Percentiles rank a stretch among this genome's conserved stretches.
Conservation (phyloP, 2,797 vertebrate species). For the Macropodus opercularis region DNA sequence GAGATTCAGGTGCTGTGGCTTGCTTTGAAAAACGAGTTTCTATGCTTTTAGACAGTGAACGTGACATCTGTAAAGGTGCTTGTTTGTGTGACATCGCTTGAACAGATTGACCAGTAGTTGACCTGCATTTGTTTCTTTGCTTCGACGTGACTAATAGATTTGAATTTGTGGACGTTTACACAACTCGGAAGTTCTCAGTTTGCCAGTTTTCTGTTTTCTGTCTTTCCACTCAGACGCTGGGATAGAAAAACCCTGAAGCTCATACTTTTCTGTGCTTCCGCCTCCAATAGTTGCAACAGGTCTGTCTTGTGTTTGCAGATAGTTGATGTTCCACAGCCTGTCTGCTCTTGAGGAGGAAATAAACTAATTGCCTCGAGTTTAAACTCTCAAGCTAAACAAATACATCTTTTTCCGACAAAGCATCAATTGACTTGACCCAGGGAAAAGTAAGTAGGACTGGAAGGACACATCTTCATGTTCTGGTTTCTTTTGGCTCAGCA, state of each 20-base stretch:
- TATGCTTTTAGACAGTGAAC: not conserved
- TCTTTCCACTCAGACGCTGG: conserved; percentile 2
- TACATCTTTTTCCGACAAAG: conserved; percentile 9
- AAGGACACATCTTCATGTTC: not conserved
- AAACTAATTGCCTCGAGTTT: conserved; percentile 33
- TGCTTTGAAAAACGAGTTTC: not conserved
- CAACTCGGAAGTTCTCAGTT: conserved; percentile 46
- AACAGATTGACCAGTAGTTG: conserved; percentile 4
- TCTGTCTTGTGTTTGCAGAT: conserved; percentile 26
- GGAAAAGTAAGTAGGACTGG: not conserved
- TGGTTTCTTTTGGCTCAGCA: not conserved
- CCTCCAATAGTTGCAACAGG: conserved; percentile 14
- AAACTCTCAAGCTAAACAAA: conserved; percentile 43
- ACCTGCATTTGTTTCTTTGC: conserved; percentile 18
- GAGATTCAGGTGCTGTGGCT: conserved; percentile 2
- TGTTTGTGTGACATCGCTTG: not conserved
- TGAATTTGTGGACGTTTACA: conserved; percentile 60
- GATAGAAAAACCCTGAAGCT: not conserved
- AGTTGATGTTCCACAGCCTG: conserved; percentile 27
- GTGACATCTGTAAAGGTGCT: not conserved
- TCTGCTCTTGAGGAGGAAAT: conserved; percentile 40
- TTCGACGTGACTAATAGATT: conserved; percentile 45
- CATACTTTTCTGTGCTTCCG: not conserved
- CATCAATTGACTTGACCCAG: not conserved
- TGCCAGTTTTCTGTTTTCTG: conserved; percentile 46